A percentile compares a stretch with the other conserved stretches of the same genome.
Conservation (phyloP, 2,797 vertebrate genomes). For the Coccyzus lansbergi region DNA sequence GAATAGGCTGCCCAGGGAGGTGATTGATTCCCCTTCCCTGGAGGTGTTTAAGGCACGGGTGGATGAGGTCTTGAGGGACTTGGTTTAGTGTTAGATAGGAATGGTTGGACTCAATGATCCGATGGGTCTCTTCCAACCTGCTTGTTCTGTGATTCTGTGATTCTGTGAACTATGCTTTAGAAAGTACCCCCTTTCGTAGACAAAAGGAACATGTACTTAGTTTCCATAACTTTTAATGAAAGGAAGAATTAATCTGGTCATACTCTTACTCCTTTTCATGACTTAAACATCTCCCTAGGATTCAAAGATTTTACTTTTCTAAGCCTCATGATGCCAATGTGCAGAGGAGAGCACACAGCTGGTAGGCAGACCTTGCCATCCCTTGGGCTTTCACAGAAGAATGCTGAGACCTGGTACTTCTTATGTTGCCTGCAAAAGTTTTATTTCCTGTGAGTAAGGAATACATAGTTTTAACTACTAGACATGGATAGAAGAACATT, state of each 20-base stretch:
- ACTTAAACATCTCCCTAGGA: background rate
- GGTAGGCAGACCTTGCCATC: background rate
- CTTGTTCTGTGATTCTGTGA: too few relatives aligned
- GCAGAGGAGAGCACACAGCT: rapidly evolving
- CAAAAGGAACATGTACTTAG: rapidly evolving
- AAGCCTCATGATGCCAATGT: background rate
- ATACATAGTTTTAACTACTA: background rate
- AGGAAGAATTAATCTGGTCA: background rate
- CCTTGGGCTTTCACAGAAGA: background rate
- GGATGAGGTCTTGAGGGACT: too few relatives aligned
- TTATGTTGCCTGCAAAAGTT: rapidly evolving
- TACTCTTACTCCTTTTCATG: background rate
- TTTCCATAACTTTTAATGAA: background rate
- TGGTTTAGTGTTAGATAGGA: too few relatives aligned
- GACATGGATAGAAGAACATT: background rate
- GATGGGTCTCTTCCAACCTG: too few relatives aligned
- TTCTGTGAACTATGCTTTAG: background rate
- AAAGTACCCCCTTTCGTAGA: background rate
- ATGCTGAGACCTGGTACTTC: background rate
- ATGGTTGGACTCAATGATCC: too few relatives aligned
- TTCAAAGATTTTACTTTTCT: background rate
- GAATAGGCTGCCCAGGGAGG: too few relatives aligned
- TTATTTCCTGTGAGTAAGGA: background rate
- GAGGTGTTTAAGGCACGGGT: too few relatives aligned
- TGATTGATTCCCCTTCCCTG: too few relatives aligned